A percentile compares a stretch with the other conserved stretches of the same genome.
Conservation (phyloP, 2,888 invertebrate species). For the Drosophila atripex region DNA sequence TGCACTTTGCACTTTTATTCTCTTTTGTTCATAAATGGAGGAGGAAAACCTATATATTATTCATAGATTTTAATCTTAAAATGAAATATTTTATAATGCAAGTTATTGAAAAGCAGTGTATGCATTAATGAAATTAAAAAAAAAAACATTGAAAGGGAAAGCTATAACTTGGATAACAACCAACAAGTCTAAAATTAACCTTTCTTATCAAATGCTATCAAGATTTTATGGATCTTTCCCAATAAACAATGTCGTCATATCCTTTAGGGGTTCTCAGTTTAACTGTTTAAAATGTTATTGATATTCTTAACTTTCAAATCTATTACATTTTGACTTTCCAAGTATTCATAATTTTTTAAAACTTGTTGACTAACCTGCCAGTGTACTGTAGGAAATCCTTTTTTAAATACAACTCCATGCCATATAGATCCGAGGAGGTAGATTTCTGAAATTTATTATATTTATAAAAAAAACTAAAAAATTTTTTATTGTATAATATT, state of each 20-base stretch:
- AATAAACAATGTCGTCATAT: not conserved
- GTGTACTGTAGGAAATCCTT: slow-evolving; percentile 97
- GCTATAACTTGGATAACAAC: not conserved
- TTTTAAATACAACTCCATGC: slow-evolving; percentile 95
- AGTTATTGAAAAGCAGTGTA: not conserved
- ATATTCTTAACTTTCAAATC: too few relatives aligned
- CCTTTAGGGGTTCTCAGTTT: too few relatives aligned
- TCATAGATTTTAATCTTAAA: too few relatives aligned
- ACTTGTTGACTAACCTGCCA: slow-evolving; percentile 89
- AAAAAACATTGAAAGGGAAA: not conserved
- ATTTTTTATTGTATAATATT: not conserved
- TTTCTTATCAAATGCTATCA: not conserved
- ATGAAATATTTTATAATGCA: too few relatives aligned
- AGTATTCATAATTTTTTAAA: not conserved
- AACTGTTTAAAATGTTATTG: too few relatives aligned
- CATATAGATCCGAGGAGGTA: slow-evolving; percentile 90
- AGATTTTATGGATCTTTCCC: not conserved
- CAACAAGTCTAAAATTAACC: not conserved
- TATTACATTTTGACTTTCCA: too few relatives aligned
- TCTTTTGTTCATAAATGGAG: not conserved
- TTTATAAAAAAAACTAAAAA: not conserved
- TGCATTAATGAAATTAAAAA: too few relatives aligned
- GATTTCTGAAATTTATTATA: slow-evolving; percentile 87
- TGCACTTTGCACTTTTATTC: slow-evolving; percentile 28
- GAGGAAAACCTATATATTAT: too few relatives aligned